Conservation (phyloP, 2,888 invertebrate genomes). For the Melolontha melolontha region DNA sequence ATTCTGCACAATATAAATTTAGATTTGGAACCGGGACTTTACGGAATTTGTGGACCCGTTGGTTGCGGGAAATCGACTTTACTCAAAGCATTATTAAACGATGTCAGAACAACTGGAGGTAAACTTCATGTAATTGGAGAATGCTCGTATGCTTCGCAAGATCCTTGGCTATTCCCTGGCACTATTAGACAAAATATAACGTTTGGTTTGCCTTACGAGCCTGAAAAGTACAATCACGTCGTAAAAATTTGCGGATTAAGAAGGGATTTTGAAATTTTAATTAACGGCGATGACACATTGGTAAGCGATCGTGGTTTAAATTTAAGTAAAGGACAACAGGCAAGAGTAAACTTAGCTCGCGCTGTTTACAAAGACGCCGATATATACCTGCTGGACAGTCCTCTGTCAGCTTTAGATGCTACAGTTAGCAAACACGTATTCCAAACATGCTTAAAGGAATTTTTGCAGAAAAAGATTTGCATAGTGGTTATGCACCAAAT, state of each 20-base stretch:
- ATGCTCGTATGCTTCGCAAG: slow-evolving; percentile 69
- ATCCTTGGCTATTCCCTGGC: slow-evolving; percentile 70
- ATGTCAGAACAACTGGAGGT: slow-evolving; percentile 75
- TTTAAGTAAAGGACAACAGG: slow-evolving; percentile 85
- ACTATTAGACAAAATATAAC: slow-evolving; percentile 80
- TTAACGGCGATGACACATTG: slow-evolving; percentile 77
- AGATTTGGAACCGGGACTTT: slow-evolving; percentile 30
- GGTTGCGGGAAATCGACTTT: slow-evolving; percentile 69
- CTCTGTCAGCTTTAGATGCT: slow-evolving; percentile 81
- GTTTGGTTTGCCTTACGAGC: slow-evolving; percentile 74
- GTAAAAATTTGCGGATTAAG: slow-evolving; percentile 72
- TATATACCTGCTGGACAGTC: slow-evolving; percentile 81
- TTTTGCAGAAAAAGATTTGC: slow-evolving; percentile 69
- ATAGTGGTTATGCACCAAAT: slow-evolving; percentile 76
- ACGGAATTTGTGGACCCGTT: slow-evolving; percentile 39
- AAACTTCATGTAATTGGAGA: slow-evolving; percentile 73
- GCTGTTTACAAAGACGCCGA: slow-evolving; percentile 80
- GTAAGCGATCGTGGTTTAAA: slow-evolving; percentile 84
- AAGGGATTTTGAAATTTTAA: slow-evolving; percentile 77
- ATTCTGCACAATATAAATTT: slow-evolving; percentile 38
- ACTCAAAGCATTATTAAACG: slow-evolving; percentile 72
- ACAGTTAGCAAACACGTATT: slow-evolving; percentile 78
- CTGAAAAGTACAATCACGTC: slow-evolving; percentile 69
- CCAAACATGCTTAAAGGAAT: slow-evolving; percentile 74
- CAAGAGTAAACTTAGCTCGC: slow-evolving; percentile 80